Conservation (phyloP, 2,797 vertebrate genomes). For the Rousettus madagascariensis region DNA sequence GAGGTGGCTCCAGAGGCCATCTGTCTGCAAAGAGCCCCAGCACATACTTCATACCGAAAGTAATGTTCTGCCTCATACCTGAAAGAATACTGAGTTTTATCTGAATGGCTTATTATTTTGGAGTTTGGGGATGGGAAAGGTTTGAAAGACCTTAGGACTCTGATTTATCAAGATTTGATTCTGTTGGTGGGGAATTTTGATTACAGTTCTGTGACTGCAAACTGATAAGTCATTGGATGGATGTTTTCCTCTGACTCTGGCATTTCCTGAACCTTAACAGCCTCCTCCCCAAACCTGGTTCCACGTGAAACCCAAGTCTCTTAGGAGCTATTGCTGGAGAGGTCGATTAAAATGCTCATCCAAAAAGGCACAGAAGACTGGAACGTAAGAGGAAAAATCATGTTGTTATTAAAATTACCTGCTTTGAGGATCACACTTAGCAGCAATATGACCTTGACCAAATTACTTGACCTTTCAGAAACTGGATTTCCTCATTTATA, state of each 20-base stretch:
- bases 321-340: conserved; percentile 55
- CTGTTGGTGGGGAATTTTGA: conserved; percentile 69
- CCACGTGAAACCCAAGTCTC: conserved; percentile 59
- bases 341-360: conserved; percentile 42
- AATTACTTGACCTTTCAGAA: not conserved
- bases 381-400: not conserved
- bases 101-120: conserved; percentile 66
- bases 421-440: not conserved
- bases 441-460: not conserved
- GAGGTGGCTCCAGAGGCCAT: conserved; percentile 58
- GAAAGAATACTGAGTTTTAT: conserved; percentile 55
- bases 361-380: not conserved
- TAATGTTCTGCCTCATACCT: not conserved
- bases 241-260: conserved; percentile 38
- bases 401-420: not conserved
- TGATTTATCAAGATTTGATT: conserved; percentile 73
- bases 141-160: conserved; percentile 61
- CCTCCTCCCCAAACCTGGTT: conserved; percentile 13
- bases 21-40: conserved; percentile 75
- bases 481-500: not conserved
- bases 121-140: not conserved
- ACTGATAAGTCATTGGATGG: conserved; percentile 69
- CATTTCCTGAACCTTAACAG: conserved; percentile 40
- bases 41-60: conserved; percentile 51
- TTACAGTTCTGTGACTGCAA: conserved; percentile 53